Base-by-base conservation (phyloP, 2,113 vertebrate genomes). In the Halichoeres trimaculatus region DNA sequence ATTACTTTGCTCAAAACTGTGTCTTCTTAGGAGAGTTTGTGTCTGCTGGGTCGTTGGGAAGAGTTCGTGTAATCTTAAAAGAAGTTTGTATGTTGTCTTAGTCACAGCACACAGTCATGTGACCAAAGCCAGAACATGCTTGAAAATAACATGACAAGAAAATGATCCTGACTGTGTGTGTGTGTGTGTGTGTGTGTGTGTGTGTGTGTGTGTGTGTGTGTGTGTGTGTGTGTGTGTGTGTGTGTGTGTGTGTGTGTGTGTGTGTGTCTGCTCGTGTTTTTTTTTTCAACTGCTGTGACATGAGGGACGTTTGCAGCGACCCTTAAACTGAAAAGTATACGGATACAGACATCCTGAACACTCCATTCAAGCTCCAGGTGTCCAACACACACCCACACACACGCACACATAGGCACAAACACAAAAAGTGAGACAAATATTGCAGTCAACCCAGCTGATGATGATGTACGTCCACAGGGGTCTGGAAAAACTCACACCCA, bases 361-460 rank as follows among this genome's bases (percentile, higher is more conserved):
- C 71, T 83, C 85, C 55, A 80, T 79, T 73, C 67, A 81, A 80
- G 65, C 68, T 87, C 89, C 90, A 91, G 90, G 88, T 91, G 89
- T 87, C 43, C 70, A 40, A 47, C 40, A 68, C 17, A 47, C 45
- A 53, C 30, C 68, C 48, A 55, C 36, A 26, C 54, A 66, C 43
- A 50, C 51, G 43, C 53, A 59, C 23, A 43, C 41, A 30, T 55
- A 74, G 3, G 58, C 61, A 66, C 22, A 62, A 36, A 56, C 8
- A 61, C 5, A 43, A 16, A 66, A 19, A 40, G 36, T 48, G 45
- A 63, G 35, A 64, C n/a, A 43, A 1, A 82, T 43, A 34, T 56
- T 35, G 47, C 24, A 22, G 69, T 63, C 23, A 59, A 70, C 20
- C n/a, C 48, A 19, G 3, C 45, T 48, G 45, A 48, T 51, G 55